These are phyloP conservation scores for Macroteleia sp. DNA, from an alignment of 2,888 invertebrate species.

Conservation along the genomic window DNA sequence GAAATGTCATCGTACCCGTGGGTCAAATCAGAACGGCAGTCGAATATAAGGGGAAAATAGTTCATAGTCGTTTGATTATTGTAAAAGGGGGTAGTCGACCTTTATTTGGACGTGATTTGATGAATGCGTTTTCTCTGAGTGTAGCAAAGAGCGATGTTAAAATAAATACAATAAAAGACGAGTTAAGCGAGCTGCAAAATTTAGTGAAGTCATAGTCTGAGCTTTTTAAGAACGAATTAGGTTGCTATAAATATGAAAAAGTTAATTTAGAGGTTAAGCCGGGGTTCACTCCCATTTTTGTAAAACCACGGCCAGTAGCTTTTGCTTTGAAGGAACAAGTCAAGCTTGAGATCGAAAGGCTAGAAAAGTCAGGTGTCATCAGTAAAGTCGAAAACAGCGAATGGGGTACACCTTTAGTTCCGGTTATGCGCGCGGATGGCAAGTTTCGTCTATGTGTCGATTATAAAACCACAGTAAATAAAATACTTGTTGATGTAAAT, in stretches of 20 bases:
- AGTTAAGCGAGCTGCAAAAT: no score
- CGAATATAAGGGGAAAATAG: no score
- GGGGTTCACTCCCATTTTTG: slow-evolving; percentile 41
- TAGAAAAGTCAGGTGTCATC: slow-evolving; percentile 45
- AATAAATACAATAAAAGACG: no score
- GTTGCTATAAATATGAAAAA: slow-evolving; percentile 53
- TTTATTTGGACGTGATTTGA: no score
- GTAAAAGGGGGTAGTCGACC: no score
- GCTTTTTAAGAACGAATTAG: slow-evolving; percentile 45
- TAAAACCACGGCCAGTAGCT: slow-evolving; percentile 49
- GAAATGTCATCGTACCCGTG: no score
- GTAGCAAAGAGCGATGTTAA: no score
- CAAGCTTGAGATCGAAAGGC: slow-evolving; percentile 26
- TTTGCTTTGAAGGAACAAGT: slow-evolving; percentile 54
- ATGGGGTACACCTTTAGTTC: no score
- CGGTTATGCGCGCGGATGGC: slow-evolving; percentile 10
- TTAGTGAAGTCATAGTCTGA: background rate
- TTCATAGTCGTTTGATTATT: no score
- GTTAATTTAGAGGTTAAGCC: slow-evolving; percentile 40
- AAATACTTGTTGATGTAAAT: slow-evolving; percentile 66
- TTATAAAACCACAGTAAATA: slow-evolving; percentile 72
- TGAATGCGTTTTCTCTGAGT: no score
- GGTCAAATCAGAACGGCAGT: no score
- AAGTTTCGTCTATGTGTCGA: slow-evolving; percentile 64
- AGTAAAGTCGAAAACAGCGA: slow-evolving; percentile 7